Evolutionary conservation across 2,113 vertebrate genomes (phyloP).

Genomic region (Tyto alba): DNA sequence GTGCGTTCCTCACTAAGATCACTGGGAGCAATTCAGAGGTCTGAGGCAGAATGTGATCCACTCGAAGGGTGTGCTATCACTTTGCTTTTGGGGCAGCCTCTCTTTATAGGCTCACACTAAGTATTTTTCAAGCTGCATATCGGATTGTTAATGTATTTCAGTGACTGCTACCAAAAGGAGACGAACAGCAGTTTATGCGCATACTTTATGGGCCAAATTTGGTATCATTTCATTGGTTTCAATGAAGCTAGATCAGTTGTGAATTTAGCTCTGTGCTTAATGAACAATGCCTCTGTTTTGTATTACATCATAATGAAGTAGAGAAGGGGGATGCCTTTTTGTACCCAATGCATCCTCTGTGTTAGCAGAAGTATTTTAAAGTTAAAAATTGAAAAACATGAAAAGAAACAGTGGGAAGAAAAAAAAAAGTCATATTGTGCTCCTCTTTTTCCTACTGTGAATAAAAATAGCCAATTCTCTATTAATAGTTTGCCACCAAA

Average conservation of each 20-base stretch:
- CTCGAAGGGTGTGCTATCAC: neutral
- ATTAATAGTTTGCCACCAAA: neutral
- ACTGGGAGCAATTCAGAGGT: neutral
- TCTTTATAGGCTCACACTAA: neutral
- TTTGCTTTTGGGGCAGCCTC: neutral
- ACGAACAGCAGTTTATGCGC: neutral
- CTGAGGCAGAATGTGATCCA: neutral
- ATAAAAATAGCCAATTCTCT: neutral
- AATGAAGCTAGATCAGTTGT: neutral
- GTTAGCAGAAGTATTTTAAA: neutral
- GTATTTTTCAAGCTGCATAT: neutral
- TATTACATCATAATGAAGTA: neutral
- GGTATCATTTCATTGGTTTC: neutral
- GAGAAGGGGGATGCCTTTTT: neutral
- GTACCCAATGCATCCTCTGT: neutral
- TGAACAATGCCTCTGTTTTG: neutral
- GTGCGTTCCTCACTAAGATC: neutral
- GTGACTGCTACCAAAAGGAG: neutral
- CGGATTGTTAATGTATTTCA: neutral
- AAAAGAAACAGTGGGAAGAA: neutral
- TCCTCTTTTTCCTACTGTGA: neutral
- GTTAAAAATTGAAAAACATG: neutral
- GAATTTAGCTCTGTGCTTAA: neutral
- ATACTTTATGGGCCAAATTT: neutral
- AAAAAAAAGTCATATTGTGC: neutral